These are phyloP conservation scores for Chunga burmeisteri DNA, from an alignment of 2,113 vertebrate species.

Conservation along the genomic window DNA sequence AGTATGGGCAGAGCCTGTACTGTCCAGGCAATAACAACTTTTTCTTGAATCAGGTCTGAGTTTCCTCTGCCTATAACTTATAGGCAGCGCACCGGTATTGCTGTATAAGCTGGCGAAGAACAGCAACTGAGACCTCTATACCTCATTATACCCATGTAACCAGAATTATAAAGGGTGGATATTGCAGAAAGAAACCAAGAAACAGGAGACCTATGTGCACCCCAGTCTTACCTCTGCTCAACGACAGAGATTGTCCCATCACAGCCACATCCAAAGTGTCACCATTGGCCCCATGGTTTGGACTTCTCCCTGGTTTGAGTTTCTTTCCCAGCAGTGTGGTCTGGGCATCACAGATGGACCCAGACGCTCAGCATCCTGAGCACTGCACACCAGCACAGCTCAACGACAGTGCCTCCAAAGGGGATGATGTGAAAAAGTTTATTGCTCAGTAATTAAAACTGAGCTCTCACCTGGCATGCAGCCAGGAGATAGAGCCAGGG, in stretches of 20 bases:
- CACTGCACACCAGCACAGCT: background rate
- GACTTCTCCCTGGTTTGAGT: background rate
- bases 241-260: background rate
- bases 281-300: accelerated
- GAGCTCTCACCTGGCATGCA: background rate
- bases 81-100: background rate
- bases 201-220: background rate
- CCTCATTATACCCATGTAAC: background rate
- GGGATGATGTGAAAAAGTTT: background rate
- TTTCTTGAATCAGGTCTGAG: background rate
- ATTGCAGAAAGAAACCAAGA: background rate
- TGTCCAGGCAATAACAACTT: background rate
- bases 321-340: background rate
- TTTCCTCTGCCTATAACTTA: background rate
- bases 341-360: background rate
- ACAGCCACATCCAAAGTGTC: background rate
- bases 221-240: background rate
- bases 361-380: background rate
- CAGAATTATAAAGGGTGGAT: background rate
- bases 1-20: background rate
- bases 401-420: background rate
- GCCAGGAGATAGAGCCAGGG: background rate
- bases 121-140: background rate
- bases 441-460: background rate
- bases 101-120: background rate